A percentile compares a stretch with the other conserved stretches of the same genome.
Conservation (phyloP, 2,113 vertebrate genomes). For the Cervus canadensis region DNA sequence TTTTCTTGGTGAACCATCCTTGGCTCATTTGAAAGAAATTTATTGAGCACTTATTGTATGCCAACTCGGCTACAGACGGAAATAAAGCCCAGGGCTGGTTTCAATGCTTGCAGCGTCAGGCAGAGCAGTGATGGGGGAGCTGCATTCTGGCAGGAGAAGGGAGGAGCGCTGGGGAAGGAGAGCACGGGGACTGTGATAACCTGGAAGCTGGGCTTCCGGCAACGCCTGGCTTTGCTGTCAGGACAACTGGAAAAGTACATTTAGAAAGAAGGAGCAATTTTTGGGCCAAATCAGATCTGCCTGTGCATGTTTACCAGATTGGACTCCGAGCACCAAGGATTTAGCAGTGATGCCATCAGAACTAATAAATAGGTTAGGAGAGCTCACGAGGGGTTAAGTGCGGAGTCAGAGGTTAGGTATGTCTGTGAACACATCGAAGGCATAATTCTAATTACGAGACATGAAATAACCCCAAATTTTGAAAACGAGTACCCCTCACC, state of each 20-base stretch:
- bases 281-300: conserved; percentile 13
- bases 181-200: neutral
- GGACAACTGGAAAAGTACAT: neutral
- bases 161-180: neutral
- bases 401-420: conserved; percentile 18
- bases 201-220: neutral
- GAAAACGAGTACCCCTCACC: neutral
- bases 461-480: neutral
- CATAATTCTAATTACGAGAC: conserved; percentile 8
- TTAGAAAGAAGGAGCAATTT: neutral
- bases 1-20: neutral
- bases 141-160: neutral
- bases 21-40: neutral
- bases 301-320: neutral
- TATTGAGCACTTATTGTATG: neutral
- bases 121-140: neutral
- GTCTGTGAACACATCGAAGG: neutral
- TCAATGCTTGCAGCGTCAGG: neutral
- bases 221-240: neutral
- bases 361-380: conserved; percentile 19
- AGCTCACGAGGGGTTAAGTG: neutral
- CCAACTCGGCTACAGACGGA: neutral
- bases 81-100: neutral
- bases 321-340: neutral
- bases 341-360: conserved; percentile 32